A percentile compares a stretch with the other conserved stretches of the same genome.
These are phyloP conservation scores for Catharus bicknelli DNA, from an alignment of 2,113 vertebrate genomes.

Conservation along the genomic window DNA sequence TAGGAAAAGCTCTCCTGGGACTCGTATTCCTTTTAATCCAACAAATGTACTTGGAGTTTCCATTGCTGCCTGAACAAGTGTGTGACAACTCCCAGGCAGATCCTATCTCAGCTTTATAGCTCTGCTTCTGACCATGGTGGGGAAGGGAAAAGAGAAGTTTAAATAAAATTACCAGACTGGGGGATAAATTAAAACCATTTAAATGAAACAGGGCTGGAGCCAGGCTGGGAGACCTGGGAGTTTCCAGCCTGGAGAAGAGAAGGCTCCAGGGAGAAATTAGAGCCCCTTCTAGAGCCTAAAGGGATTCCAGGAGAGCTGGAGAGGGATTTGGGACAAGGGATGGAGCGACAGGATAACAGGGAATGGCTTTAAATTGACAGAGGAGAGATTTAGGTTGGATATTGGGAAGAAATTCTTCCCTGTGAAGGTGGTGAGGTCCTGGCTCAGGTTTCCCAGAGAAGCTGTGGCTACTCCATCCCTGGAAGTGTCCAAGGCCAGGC, in stretches of 20 bases:
- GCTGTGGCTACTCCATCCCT: accelerated
- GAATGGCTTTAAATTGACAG: not conserved
- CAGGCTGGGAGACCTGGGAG: not conserved
- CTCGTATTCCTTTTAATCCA: not conserved
- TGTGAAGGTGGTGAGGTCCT: not conserved
- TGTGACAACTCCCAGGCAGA: not conserved
- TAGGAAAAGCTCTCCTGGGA: not conserved
- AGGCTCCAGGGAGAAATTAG: not conserved
- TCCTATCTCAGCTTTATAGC: not conserved
- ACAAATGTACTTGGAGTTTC: not conserved
- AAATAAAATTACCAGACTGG: not conserved
- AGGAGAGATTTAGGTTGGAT: not conserved
- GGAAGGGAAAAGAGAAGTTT: not conserved
- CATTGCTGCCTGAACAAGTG: not conserved
- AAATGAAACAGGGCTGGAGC: not conserved
- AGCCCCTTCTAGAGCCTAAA: not conserved
- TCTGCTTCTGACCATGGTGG: not conserved
- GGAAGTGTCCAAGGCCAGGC: not conserved
- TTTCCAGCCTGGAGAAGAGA: not conserved
- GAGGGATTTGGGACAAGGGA: not conserved
- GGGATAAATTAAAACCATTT: not conserved
- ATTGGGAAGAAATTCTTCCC: not conserved
- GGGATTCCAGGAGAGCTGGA: not conserved
- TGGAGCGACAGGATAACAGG: accelerated
- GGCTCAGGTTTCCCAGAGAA: not conserved